Conservation (phyloP, 2,797 vertebrate genomes). For the Cetoscarus ocellatus region DNA sequence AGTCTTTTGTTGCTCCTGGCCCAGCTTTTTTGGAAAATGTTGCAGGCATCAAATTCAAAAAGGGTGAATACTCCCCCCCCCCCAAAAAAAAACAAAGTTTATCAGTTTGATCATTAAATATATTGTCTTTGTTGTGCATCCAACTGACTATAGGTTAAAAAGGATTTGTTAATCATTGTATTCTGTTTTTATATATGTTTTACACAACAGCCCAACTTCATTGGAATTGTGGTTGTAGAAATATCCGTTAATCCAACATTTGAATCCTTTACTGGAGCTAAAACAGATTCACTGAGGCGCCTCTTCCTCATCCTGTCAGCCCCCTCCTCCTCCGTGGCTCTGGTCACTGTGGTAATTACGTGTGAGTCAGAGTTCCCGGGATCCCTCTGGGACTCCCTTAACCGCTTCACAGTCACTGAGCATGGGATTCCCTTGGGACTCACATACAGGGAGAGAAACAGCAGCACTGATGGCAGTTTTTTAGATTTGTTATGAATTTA, state of each 20-base stretch:
- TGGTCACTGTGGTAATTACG: slow-evolving; percentile 43
- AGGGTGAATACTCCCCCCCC: too few species aligned
- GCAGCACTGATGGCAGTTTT: slow-evolving; percentile 45
- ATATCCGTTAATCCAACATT: neutral
- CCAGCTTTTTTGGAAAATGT: too few species aligned
- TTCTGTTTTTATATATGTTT: too few species aligned
- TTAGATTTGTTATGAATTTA: slow-evolving; percentile 63
- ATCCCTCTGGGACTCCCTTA: slow-evolving; percentile 37
- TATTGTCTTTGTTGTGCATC: too few species aligned
- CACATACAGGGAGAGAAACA: slow-evolving; percentile 34
- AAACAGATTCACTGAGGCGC: slow-evolving; percentile 15
- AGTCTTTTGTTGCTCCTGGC: too few species aligned
- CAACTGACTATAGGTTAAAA: too few species aligned
- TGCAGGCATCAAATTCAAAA: too few species aligned
- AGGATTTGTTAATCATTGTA: too few species aligned
- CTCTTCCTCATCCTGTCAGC: slow-evolving; percentile 19
- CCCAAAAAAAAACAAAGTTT: too few species aligned
- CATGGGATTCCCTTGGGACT: slow-evolving; percentile 42
- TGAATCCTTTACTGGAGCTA: neutral
- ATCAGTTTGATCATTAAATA: too few species aligned
- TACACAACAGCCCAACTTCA: too few species aligned
- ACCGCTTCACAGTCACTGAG: slow-evolving; percentile 50
- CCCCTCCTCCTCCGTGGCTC: slow-evolving; percentile 26
- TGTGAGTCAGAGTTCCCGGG: slow-evolving; percentile 31
- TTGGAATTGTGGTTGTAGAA: neutral